A percentile compares a stretch with the other conserved stretches of the same genome.
phyloP scores from a whole-genome alignment of 2,113 vertebrate species.

The Falco punctatus region DNA sequence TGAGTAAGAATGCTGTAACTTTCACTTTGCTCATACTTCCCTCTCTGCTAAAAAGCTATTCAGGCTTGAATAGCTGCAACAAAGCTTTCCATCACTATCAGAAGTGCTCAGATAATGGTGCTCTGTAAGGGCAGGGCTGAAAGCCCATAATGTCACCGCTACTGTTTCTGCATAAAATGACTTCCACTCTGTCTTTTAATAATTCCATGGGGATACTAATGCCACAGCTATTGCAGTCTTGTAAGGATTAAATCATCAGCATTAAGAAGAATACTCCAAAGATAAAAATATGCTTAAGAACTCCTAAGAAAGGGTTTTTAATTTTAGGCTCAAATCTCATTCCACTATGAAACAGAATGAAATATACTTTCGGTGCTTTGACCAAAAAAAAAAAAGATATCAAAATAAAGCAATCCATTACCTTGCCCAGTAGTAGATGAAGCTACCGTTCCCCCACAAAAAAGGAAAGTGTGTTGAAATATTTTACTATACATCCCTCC shows the following conservation, averaged over 20 bases:
- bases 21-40: neutral
- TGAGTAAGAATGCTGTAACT: neutral
- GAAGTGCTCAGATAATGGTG: neutral
- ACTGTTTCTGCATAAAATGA: neutral
- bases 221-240: neutral
- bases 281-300: neutral
- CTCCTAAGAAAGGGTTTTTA: neutral
- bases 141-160: neutral
- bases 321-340: neutral
- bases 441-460: neutral
- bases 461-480: neutral
- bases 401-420: neutral
- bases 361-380: neutral
- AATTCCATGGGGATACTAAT: neutral
- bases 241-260: neutral
- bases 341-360: neutral
- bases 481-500: neutral
- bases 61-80: neutral
- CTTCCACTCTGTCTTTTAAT: neutral
- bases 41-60: neutral
- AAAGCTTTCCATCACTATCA: neutral
- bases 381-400: neutral
- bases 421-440: neutral
- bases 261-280: neutral
- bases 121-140: neutral